A percentile compares a stretch with the other conserved stretches of the same genome.
These are phyloP conservation scores for Marisa cornuarietis DNA, from an alignment of 1,140 invertebrate genomes.

Conservation along the genomic window DNA sequence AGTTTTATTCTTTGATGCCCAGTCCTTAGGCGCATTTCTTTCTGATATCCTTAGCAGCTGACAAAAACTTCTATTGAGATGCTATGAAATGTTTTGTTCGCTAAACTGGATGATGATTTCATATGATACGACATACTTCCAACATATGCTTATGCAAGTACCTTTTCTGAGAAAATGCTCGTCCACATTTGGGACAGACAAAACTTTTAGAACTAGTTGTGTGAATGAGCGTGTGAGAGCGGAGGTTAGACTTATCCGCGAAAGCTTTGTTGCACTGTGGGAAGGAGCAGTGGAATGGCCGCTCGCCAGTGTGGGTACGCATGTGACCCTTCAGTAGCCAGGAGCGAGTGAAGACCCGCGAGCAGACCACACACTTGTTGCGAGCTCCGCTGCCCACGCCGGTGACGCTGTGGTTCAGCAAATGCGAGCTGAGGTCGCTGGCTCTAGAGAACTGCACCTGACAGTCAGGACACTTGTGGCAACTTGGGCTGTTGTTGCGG, in stretches of 20 bases:
- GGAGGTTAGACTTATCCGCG: conserved; percentile 88
- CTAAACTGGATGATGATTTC: background rate
- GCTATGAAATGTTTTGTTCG: background rate
- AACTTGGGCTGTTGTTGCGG: too few species aligned
- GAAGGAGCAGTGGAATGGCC: conserved; percentile 95
- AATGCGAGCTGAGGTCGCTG: background rate
- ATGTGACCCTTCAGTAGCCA: conserved; percentile 96
- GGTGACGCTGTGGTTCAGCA: conserved; percentile 24
- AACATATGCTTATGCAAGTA: conserved; percentile 78
- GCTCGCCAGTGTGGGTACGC: conserved; percentile 94
- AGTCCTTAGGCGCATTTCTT: too few species aligned
- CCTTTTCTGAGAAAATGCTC: conserved; percentile 78
- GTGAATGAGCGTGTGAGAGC: conserved; percentile 99
- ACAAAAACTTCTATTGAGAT: background rate
- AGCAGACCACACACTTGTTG: conserved; percentile 90
- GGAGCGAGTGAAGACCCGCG: conserved; percentile 95
- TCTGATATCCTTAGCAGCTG: too few species aligned
- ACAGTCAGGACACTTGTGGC: too few species aligned
- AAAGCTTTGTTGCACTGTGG: conserved; percentile 84
- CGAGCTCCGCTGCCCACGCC: conserved; percentile 19
- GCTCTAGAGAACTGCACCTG: too few species aligned
- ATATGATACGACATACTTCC: conserved; percentile 71
- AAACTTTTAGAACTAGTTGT: conserved; percentile 90
- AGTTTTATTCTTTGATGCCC: too few species aligned
- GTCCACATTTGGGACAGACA: conserved; percentile 86